Evolutionary conservation across 2,888 invertebrate genomes (phyloP), one percentile per base, ranked within the genome.

Genomic region (Lacanobia wlatinum): DNA sequence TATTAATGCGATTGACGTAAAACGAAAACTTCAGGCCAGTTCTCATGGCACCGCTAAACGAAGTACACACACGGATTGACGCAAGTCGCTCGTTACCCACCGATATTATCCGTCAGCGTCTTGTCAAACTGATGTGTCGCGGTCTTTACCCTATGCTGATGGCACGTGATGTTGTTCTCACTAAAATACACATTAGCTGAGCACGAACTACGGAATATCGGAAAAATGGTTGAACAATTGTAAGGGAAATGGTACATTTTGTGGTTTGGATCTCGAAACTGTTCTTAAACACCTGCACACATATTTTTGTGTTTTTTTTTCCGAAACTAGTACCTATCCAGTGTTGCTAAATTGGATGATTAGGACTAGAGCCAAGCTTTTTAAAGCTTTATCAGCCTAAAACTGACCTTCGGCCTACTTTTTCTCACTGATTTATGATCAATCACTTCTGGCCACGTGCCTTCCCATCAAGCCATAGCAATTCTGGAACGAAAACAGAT

Each of bases 11-110:
- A 89, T 87, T 92, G 92, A 92, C 93, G 92, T 90, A 93, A 90
- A 89, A 72, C 83, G 83, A 85, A 84, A 90, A 89, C 87, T 43
- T 91, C 90, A 89, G 88, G 87, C 82, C 85, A 87, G 89, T 94
- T 95, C 88, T 87, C 94, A 87, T 77, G 73, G 71, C 80, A 58
- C 78, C 84, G 93, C 93, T 95, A 95, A 95, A 88, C 82, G 81
- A 71, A 88, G 80, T 83, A 84, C 91, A 94, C 84, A 94, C 92
- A 92, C 53, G 66, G 69, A 84, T 90, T 94, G 94, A 95, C 95
- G 95, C 91, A 95, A 91, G 89, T 89, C 75, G 78, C 69, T 84
- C 76, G 64, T 82, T 80, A 70, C 85, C 78, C 76, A 75, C 76
- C 70, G 73, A 85, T 80, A 65, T 86, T 79, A 79, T 83, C 85